These are phyloP conservation scores for Trinectes maculatus DNA, from an alignment of 2,113 vertebrate species.

Conservation along the genomic window DNA sequence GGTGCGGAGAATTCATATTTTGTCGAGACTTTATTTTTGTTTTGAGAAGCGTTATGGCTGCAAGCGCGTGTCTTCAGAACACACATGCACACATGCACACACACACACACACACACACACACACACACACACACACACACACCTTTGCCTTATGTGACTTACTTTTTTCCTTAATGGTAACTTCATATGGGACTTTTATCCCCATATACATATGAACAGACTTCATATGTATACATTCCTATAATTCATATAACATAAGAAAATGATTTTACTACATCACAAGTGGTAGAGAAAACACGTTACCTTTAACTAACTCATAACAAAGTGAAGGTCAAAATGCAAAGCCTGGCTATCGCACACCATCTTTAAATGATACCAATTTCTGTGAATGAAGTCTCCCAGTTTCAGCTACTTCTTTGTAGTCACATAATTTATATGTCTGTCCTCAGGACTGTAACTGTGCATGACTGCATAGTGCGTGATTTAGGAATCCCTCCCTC, in stretches of 20 bases:
- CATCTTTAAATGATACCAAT: background rate
- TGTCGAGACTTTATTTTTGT: conserved; percentile 33
- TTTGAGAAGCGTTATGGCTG: conserved; percentile 17
- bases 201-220: too few species aligned
- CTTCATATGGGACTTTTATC: too few species aligned
- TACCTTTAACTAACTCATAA: background rate
- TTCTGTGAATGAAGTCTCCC: background rate
- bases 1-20: conserved; percentile 35
- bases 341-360: background rate
- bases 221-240: too few species aligned
- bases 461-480: conserved; percentile 1
- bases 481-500: background rate
- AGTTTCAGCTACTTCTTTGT: background rate
- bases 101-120: conserved; percentile 1
- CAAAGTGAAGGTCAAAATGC: background rate
- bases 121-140: too few species aligned
- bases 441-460: conserved; percentile 8
- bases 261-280: background rate
- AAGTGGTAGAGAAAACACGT: background rate
- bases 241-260: too few species aligned
- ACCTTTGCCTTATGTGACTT: too few species aligned
- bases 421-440: background rate
- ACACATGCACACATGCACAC: background rate
- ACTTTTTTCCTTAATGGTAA: too few species aligned
- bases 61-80: background rate